Evolutionary conservation across 2,888 invertebrate genomes (phyloP).

Genomic region (Sminthurinus aureus): DNA sequence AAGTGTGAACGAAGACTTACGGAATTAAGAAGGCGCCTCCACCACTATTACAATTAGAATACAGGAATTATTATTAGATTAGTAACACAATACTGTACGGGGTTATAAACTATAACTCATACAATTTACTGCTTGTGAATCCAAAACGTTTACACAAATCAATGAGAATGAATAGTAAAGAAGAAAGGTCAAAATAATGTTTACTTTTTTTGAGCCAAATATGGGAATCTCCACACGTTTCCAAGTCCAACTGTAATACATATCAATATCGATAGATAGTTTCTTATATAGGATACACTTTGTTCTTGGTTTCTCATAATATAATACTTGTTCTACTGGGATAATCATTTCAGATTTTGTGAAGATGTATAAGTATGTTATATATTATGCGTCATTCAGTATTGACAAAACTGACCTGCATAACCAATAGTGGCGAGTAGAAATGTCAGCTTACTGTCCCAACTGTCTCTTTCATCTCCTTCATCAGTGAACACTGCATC

Average conservation of each 20-base stretch:
- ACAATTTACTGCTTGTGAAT: neutral
- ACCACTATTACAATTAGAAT: conserved; percentile 16
- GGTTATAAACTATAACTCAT: too few relatives aligned
- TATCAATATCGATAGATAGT: too few relatives aligned
- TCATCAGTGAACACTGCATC: conserved; percentile 66
- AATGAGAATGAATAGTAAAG: neutral
- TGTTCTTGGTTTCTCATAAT: too few relatives aligned
- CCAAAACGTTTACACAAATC: neutral
- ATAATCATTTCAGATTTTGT: too few relatives aligned
- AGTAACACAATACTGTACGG: neutral
- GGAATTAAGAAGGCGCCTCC: conserved; percentile 92
- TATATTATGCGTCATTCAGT: too few relatives aligned
- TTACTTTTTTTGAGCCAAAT: conserved; percentile 80
- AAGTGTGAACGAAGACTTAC: too few relatives aligned
- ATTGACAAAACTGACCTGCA: conserved; percentile 65
- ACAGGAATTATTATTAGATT: neutral
- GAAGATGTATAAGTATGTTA: too few relatives aligned
- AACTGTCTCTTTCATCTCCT: conserved; percentile 80
- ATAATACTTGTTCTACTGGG: too few relatives aligned
- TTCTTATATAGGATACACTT: too few relatives aligned
- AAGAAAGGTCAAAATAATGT: conserved; percentile 91
- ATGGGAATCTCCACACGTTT: conserved; percentile 95
- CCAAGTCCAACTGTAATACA: conserved; percentile 89
- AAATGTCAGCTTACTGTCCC: conserved; percentile 93
- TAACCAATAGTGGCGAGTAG: conserved; percentile 92